Evolutionary conservation across 2,888 invertebrate genomes (phyloP).

Genomic region (Lasius fuliginosus): DNA sequence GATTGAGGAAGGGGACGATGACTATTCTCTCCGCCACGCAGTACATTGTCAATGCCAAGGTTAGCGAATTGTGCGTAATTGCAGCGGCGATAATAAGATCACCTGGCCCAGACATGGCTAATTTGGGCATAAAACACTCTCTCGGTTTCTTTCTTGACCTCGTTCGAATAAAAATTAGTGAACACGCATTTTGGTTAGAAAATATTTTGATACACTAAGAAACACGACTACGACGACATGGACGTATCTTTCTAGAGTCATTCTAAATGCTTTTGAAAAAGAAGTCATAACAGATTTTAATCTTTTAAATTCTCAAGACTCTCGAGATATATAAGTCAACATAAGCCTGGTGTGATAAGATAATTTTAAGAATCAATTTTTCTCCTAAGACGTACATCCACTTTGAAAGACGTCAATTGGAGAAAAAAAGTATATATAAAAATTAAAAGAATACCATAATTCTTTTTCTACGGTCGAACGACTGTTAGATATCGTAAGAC

Average conservation of each 20-base stretch:
- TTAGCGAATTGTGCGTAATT: conserved; percentile 2
- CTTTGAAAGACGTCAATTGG: neutral
- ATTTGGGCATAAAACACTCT: neutral
- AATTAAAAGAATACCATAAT: too few relatives aligned
- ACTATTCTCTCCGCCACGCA: neutral
- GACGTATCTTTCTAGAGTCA: too few relatives aligned
- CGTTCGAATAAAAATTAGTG: neutral
- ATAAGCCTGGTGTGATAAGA: neutral
- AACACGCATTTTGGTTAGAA: neutral
- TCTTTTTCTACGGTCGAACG: neutral
- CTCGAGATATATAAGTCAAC: neutral
- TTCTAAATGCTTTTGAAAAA: too few relatives aligned
- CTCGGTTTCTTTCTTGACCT: neutral
- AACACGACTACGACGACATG: neutral
- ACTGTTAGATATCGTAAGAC: neutral
- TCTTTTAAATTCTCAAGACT: neutral
- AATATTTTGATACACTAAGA: neutral
- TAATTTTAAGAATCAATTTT: neutral
- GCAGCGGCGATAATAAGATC: neutral
- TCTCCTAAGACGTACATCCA: neutral
- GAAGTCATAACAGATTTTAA: neutral
- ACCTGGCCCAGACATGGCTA: neutral
- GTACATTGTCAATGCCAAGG: conserved; percentile 62
- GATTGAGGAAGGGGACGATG: neutral
- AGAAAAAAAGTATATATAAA: too few relatives aligned